phyloP scores from a whole-genome alignment of 2,113 vertebrate species.

The Irena cyanogastra region DNA sequence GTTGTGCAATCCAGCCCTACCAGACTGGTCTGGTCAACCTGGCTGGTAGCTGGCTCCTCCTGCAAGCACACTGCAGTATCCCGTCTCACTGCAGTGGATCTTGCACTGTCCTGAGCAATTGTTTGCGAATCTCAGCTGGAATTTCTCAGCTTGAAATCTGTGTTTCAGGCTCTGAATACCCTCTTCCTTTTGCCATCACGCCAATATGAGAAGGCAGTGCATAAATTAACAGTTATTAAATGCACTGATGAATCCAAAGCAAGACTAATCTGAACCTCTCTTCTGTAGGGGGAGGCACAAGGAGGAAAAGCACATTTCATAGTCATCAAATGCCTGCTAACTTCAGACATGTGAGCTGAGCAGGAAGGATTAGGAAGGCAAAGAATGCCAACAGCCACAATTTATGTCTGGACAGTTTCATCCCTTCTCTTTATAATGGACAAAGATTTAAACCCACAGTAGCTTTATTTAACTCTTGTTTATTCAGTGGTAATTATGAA shows the following conservation, averaged over 20 bases:
- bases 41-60: background rate
- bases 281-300: background rate
- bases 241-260: background rate
- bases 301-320: background rate
- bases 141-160: background rate
- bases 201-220: background rate
- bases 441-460: background rate
- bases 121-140: background rate
- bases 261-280: background rate
- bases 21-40: too few species aligned
- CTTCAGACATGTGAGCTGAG: background rate
- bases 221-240: background rate
- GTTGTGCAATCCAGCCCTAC: background rate
- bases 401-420: background rate
- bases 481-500: background rate
- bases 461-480: slow-evolving; percentile 22
- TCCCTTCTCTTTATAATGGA: background rate
- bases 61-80: background rate
- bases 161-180: background rate
- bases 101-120: background rate
- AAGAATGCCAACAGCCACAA: background rate
- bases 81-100: background rate
- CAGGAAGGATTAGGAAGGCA: background rate
- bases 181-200: too few species aligned
- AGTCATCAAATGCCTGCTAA: background rate